Evolutionary conservation across 2,113 vertebrate genomes (phyloP), one percentile per base, ranked within the genome.

Genomic region (Forbesichthys papilliferus): DNA sequence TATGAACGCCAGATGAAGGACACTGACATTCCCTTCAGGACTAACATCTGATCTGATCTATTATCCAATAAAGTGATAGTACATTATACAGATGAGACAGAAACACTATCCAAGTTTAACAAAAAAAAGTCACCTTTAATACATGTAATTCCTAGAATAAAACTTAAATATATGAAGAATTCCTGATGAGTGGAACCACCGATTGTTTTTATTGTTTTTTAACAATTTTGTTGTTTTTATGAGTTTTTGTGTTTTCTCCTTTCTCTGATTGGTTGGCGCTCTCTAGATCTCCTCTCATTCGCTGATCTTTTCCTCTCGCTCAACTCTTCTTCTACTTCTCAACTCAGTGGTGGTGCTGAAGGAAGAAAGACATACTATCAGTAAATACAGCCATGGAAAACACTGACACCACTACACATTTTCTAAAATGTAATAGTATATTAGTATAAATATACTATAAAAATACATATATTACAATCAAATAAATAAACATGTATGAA

Each of bases 1-100:
- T 98, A 95, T 3, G 66, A 79, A 0, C 88, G 81, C 68, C 89
- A 95, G 84, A 96, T 98, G 95, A 88, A 87, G 1, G 91, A 66
- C 0, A 87, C 85, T 0, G 54, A 88, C 51, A 91, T 97, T 63
- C 67, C 80, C 7, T 98, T 98, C 81, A 86, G 83, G 70, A 91
- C 68, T 36, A 77, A 82, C 34, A 83, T 95, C 75, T 93, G 75
- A 92, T 0, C 0, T 64, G 10, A 53, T 0, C 34, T 69, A 86
- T 79, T 71, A 59, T 64, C 9, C 0, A 5, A 60, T 42, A 14
- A 66, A 73, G 4, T 65, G 0, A 42, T 42, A 42, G 7, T 42
- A 42, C 36, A 42, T 42, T 42, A 64, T 54, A 48, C 11, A 58
- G 27, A 58, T 10, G 60, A 7, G 18, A 18, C n/a, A 42, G 36